Conservation (phyloP, 2,113 vertebrate species). For the Taurulus bubalis region DNA sequence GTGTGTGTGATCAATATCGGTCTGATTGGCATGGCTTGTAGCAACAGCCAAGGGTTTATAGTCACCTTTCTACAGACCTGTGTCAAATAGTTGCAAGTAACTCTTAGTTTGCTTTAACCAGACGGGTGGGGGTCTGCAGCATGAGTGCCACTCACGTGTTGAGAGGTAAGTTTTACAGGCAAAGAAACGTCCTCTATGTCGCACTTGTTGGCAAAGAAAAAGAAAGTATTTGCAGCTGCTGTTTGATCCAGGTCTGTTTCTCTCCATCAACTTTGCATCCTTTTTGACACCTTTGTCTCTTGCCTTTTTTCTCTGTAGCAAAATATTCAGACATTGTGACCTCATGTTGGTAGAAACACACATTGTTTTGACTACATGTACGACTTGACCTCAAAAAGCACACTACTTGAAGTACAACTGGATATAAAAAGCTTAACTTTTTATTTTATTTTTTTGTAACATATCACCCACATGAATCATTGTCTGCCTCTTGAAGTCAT, state of each 20-base stretch:
- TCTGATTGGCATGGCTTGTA: conserved; percentile 60
- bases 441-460: conserved; percentile 48
- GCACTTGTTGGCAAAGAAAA: background rate
- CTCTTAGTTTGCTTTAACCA: conserved; percentile 22
- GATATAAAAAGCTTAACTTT: conserved; percentile 30
- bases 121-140: background rate
- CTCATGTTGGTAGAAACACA: conserved; percentile 64
- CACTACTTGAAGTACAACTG: conserved; percentile 75
- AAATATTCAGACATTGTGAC: conserved; percentile 70
- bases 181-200: background rate
- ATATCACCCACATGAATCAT: conserved; percentile 76
- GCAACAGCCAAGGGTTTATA: conserved; percentile 65
- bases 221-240: conserved; percentile 51
- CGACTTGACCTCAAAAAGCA: conserved; percentile 71
- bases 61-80: conserved; percentile 50
- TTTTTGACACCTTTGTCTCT: conserved; percentile 52
- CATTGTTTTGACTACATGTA: conserved; percentile 71
- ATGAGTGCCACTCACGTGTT: background rate
- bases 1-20: conserved; percentile 46
- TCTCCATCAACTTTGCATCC: conserved; percentile 34
- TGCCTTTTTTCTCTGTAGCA: conserved; percentile 76
- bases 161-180: conserved; percentile 33
- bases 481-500: conserved; percentile 75
- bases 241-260: conserved; percentile 67
- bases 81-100: conserved; percentile 61